Evolutionary conservation across 2,888 invertebrate species (phyloP), one percentile per base, ranked within the genome.

Genomic region (Epinotia demarniana): DNA sequence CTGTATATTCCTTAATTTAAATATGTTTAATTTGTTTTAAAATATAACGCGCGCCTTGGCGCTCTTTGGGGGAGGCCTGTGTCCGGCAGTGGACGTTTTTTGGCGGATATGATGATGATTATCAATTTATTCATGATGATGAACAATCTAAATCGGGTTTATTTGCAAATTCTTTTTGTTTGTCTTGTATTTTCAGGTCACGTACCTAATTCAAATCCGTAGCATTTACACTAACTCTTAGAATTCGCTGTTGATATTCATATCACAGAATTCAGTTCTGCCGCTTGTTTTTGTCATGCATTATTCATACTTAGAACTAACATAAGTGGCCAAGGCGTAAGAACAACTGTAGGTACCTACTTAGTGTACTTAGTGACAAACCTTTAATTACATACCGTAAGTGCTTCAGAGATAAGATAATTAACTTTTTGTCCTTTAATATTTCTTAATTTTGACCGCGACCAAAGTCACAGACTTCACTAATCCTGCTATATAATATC

Each of bases 231-330:
- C 60, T 58, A 64, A 70, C 19, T 75, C 70, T 60, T 66, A 60
- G 64, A 75, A 75, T 60, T 60, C n/a, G 53, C 49, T 23, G 39
- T 75, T 75, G 46, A 53, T 53, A 75, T 75, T 70, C 75, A 66
- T 55, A 53, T 53, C 66, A 64, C 75, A 71, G 43, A 57, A 70
- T 63, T 49, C 23, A 64, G 64, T 49, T 64, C 61, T 27, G 74
- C 39, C 27, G 63, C 49, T 57, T 46, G 73, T 68, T n/a, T 23
- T 6, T 33, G 16, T 19, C 58, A 53, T 75, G 18, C 75, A 75
- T 71, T 70, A 75, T 75, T 75, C 70, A 75, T 73, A 9, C 53
- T 33, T 53, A 66, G 27, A 53, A 18, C 9, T 60, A 43, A n/a
- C 9, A 33, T 13, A 72, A 72, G 64, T 64, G 33, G 61, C 18